These are phyloP conservation scores for Melanostoma mellinum DNA, from an alignment of 2,888 invertebrate species.

Conservation along the genomic window DNA sequence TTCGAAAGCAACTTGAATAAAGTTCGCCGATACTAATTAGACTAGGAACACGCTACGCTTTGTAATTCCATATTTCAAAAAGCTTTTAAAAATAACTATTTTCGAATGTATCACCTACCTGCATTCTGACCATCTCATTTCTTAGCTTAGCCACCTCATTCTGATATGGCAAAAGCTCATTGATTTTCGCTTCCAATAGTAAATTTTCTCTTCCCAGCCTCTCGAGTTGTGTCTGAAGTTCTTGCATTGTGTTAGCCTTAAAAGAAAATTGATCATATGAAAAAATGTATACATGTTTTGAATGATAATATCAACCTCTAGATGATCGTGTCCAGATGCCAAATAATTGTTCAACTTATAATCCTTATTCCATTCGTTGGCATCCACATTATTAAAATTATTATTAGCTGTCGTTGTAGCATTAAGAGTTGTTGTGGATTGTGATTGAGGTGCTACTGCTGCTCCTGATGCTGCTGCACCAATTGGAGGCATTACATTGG, in stretches of 20 bases:
- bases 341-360: slow-evolving; percentile 61
- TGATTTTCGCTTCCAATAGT: slow-evolving; percentile 85
- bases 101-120: slow-evolving; percentile 82
- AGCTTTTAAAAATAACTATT: neutral
- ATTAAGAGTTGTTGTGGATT: slow-evolving; percentile 32
- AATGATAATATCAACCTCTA: slow-evolving; percentile 55
- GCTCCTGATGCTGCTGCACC: slow-evolving; percentile 74
- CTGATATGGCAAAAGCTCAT: slow-evolving; percentile 86
- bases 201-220: slow-evolving; percentile 86
- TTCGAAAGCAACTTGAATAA: too few species aligned
- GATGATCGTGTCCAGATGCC: slow-evolving; percentile 53
- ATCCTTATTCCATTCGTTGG: slow-evolving; percentile 64
- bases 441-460: slow-evolving; percentile 38
- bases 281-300: neutral
- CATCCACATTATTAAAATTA: slow-evolving; percentile 64
- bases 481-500: slow-evolving; percentile 76
- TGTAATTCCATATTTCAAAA: too few species aligned
- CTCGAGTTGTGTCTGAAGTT: slow-evolving; percentile 85
- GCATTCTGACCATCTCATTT: slow-evolving; percentile 87
- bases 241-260: slow-evolving; percentile 83
- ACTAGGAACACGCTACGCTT: too few species aligned
- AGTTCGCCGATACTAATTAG: too few species aligned
- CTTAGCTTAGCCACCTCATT: slow-evolving; percentile 87
- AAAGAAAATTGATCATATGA: slow-evolving; percentile 29
- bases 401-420: slow-evolving; percentile 58